Percentiles rank a stretch among this genome's conserved stretches.
These are phyloP conservation scores for Caenorhabditis macrosperma DNA, from an alignment of 2,888 invertebrate species.

Conservation along the genomic window DNA sequence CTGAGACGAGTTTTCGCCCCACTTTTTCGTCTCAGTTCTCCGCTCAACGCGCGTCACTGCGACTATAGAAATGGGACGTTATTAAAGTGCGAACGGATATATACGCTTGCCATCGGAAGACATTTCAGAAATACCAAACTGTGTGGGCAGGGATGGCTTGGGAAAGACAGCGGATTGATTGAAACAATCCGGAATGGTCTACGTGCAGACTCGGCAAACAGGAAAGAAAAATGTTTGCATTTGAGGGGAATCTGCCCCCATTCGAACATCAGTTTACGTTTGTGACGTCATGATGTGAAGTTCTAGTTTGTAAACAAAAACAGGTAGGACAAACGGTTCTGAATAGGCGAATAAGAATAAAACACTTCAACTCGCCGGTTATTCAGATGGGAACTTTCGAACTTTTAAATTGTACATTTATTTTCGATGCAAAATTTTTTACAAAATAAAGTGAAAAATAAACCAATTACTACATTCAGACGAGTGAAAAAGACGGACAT, in stretches of 20 bases:
- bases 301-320: constrained; percentile 10
- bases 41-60: background rate
- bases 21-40: background rate
- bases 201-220: constrained; percentile 32
- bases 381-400: background rate
- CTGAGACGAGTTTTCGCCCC: background rate
- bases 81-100: background rate
- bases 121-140: background rate
- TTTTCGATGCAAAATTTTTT: no score
- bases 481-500: constrained; percentile 12
- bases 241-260: constrained; percentile 17
- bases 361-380: no score
- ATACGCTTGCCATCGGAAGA: background rate
- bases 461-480: no score
- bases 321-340: background rate
- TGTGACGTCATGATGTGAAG: constrained; percentile 14
- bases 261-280: constrained; percentile 6
- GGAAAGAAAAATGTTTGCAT: constrained; percentile 35
- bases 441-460: background rate
- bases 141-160: background rate
- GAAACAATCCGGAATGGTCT: constrained; percentile 2
- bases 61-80: background rate
- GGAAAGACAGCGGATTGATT: background rate
- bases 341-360: constrained; percentile 1
- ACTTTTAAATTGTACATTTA: no score